phyloP scores from a whole-genome alignment of 2,888 invertebrate species.

The Mythimna impura region DNA sequence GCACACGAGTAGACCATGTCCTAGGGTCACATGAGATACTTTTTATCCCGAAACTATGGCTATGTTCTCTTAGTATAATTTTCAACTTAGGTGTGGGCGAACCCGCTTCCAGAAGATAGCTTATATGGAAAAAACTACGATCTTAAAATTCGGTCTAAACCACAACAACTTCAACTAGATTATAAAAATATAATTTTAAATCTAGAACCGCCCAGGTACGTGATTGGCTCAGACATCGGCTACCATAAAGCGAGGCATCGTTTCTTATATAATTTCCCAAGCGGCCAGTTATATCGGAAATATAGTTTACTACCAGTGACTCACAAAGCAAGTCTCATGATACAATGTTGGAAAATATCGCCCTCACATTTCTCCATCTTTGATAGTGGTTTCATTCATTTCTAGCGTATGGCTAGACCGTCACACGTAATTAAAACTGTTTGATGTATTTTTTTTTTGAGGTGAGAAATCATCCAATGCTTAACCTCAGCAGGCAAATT shows the following conservation, averaged over 20 bases:
- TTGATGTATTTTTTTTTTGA: no score
- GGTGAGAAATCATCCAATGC: no score
- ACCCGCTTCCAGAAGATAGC: no score
- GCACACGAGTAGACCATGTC: no score
- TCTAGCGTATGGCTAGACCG: no score
- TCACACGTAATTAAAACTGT: no score
- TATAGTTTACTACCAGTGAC: constrained; percentile 45
- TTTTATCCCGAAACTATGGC: no score
- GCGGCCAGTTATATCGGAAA: constrained; percentile 59
- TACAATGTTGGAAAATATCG: constrained; percentile 20
- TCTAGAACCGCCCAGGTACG: constrained; percentile 6
- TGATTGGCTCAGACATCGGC: constrained; percentile 25
- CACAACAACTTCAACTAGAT: not conserved
- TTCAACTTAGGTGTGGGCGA: no score
- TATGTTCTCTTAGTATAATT: no score
- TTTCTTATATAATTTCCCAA: constrained; percentile 61
- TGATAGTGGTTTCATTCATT: not conserved
- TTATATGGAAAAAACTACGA: no score
- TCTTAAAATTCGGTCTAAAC: not conserved
- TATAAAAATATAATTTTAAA: constrained; percentile 21
- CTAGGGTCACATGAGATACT: no score
- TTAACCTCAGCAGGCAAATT: no score
- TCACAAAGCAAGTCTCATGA: constrained; percentile 28
- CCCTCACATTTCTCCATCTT: not conserved
- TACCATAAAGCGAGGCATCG: constrained; percentile 41